Percentiles rank a stretch among this genome's conserved stretches.
Evolutionary conservation across 2,797 vertebrate genomes (phyloP).

Genomic region (Diplodus puntazzo): DNA sequence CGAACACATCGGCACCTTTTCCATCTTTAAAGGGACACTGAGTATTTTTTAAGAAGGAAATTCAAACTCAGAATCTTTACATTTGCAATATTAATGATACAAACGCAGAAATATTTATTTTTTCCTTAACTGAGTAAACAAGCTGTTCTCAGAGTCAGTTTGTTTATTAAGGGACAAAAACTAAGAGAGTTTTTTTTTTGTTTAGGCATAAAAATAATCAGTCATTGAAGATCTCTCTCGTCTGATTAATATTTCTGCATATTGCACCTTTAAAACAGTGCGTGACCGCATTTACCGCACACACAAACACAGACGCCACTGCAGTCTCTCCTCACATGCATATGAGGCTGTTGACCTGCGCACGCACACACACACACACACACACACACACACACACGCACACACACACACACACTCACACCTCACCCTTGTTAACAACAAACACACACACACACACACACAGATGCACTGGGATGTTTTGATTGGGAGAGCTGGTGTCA

Average conservation of each 20-base stretch:
- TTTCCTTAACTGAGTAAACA: no score
- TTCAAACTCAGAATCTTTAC: no score
- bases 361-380: constrained; percentile 18
- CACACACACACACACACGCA: constrained; percentile 35
- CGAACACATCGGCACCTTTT: neutral
- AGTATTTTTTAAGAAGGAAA: no score
- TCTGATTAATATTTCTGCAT: no score
- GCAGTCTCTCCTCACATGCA: constrained; percentile 8
- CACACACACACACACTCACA: constrained; percentile 19
- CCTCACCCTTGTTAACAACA: constrained; percentile 38
- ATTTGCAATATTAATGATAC: no score
- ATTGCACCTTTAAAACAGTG: no score
- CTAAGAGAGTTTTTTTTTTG: no score
- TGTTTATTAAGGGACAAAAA: no score
- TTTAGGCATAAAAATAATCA: no score
- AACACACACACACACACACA: constrained; percentile 34
- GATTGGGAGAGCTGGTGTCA: constrained; percentile 81
- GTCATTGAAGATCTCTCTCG: no score
- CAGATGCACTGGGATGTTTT: constrained; percentile 50
- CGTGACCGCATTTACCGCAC: neutral
- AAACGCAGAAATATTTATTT: no score
- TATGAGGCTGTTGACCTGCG: constrained; percentile 44
- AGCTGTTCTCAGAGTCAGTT: no score
- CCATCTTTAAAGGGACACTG: neutral
- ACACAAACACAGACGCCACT: neutral